Conservation (phyloP, 2,888 invertebrate genomes). For the Drosophila neonasuta region DNA sequence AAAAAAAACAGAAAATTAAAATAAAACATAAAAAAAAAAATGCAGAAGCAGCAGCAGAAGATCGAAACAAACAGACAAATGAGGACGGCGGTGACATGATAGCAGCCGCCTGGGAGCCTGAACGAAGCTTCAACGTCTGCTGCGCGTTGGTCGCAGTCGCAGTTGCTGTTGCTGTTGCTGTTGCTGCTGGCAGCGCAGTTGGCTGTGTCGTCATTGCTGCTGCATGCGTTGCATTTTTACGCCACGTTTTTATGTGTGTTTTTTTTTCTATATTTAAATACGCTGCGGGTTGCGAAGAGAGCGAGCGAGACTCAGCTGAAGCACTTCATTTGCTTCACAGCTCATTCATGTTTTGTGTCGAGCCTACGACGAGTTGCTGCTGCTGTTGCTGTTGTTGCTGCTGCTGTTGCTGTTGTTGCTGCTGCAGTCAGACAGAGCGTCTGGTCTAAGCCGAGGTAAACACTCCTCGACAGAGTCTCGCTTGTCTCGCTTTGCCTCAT, state of each 20-base stretch:
- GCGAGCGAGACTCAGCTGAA: constrained; percentile 52
- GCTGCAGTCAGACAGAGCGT: constrained; percentile 46
- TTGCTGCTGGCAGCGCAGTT: constrained; percentile 16
- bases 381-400: too few relatives aligned
- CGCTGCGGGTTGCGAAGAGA: constrained; percentile 69
- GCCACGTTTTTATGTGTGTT: constrained; percentile 41
- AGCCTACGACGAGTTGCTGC: constrained; percentile 50
- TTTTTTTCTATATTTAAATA: constrained; percentile 72
- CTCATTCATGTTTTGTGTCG: constrained; percentile 78
- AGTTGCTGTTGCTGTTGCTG: constrained; percentile 22
- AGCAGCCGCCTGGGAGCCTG: constrained; percentile 53
- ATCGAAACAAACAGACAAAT: constrained; percentile 68
- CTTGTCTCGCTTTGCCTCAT: constrained; percentile 49
- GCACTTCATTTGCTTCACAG: constrained; percentile 79
- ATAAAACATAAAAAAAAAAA: constrained; percentile 36
- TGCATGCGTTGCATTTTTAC: constrained; percentile 69
- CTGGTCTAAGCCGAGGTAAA: constrained; percentile 74
- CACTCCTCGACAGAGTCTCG: constrained; percentile 55
- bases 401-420: too few relatives aligned
- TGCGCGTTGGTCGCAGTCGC: constrained; percentile 34
- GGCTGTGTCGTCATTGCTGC: constrained; percentile 49
- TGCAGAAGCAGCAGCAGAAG: constrained; percentile 26
- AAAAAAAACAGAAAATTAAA: constrained; percentile 47
- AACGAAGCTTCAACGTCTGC: constrained; percentile 26
- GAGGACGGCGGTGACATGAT: constrained; percentile 77